Evolutionary conservation across 2,888 invertebrate species (phyloP), one percentile per base, ranked within the genome.

Genomic region (Thyatira batis): DNA sequence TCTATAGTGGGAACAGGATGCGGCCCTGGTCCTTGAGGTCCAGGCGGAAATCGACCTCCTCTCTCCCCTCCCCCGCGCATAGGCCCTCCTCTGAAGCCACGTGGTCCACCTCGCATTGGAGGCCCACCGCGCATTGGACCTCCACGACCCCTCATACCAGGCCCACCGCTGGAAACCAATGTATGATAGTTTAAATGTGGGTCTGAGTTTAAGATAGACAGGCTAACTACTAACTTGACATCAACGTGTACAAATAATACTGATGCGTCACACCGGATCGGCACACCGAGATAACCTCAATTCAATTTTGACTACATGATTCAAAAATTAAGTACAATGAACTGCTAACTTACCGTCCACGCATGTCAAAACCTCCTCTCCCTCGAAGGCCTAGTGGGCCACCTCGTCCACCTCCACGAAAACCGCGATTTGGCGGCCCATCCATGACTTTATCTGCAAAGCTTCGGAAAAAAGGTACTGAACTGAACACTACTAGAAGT

Each of bases 1-100:
- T 92, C 92, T 57, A 92, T 89, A 0, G 92, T 91, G 1, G 91
- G 92, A 1, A 92, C 92, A 8, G 92, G 92, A 64, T 92, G 92
- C 3, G 92, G 91, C 5, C 92, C 92, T 0, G 92, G 92, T 0
- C 91, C 92, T 58, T 89, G 91, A 0, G 91, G 91, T 1, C 89
- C 89, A 0, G 87, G 88, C 1, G 85, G 86, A 58, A 91, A 91
- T 45, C 84, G 77, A 9, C 91, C 82, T 0, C 89, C 89, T n/a
- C 91, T 84, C 43, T 88, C 89, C n/a, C 87, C 88, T 8, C 83
- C 83, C 20, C 89, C 89, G 11, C 91, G 82, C 88, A 89, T 89
- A 0, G 88, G 89, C 0, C 85, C 89, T 3, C 89, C 91, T 11
- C 90, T 84, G 54, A 88, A 90, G 0, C 90, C 90, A 45, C 91